Base-by-base conservation (phyloP, 2,797 vertebrate species). In the Alexandromys oeconomus region DNA sequence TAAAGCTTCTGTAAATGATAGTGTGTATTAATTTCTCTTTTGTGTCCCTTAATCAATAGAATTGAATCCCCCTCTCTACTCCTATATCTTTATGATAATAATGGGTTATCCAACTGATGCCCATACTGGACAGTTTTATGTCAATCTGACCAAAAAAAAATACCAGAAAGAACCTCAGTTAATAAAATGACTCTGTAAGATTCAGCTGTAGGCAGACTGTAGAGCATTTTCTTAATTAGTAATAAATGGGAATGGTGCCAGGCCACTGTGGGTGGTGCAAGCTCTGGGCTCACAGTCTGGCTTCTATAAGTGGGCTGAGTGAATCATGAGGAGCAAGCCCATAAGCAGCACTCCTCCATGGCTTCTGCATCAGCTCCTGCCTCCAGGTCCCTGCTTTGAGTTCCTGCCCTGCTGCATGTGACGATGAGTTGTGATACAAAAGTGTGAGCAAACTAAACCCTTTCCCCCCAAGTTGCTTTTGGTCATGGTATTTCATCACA, bases 31-130 rank as follows among this genome's bases (percentile, higher is more conserved):
- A 29, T 69, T 88, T 90, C 27, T 48, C n/a, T 76, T 93, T 81
- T 4, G 29, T 34, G 14, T 37, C 31, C 17, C 34, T 86, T 89
- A 78, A 82, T 37, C 54, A 40, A 40, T 1, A 89, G 51, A 90
- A 5, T 54, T 54, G 69, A 71, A 4, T 81, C 90, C 13, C 25
- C 54, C 69, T 23, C 31, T 61, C 31, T 73, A 43, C 11, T 79
- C 2, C 10, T 43, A 57, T 46, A 57, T 57, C 34, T 23, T 96
- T 86, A 86, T 78, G 21, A 92, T 48, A 94, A 57, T 93, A 91
- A 90, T 5, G 43, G 34, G n/a, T 82, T 57, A 23, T 74, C 29
- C 61, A 29, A 88, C 5, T 61, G 29, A 34, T 61, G 4, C 7
- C 31, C 21, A 19, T n/a, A 12, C 43, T 67, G 19, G 82, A 65